These are phyloP conservation scores for Spicauda simplicius DNA, from an alignment of 2,888 invertebrate genomes.

Conservation along the genomic window DNA sequence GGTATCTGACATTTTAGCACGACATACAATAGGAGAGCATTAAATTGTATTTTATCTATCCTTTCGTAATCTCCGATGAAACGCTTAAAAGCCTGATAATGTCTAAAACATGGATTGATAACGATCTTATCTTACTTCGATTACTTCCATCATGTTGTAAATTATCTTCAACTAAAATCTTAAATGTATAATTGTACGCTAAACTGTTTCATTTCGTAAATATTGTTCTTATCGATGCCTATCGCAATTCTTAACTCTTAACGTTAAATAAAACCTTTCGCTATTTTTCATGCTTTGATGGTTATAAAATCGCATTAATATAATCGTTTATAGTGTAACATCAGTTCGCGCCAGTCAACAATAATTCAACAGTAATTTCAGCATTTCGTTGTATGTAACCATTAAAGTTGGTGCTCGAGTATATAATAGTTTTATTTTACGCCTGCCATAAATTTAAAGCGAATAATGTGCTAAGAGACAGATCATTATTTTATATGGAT, in stretches of 20 bases:
- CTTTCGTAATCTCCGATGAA: conserved; percentile 7
- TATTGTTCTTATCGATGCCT: background rate
- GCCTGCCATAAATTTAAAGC: conserved; percentile 53
- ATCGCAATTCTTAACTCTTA: background rate
- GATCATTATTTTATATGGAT: conserved; percentile 75
- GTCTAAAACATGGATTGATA: conserved; percentile 17
- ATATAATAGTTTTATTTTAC: conserved; percentile 50
- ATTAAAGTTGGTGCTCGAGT: conserved; percentile 23
- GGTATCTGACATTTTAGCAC: background rate
- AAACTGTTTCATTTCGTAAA: conserved; percentile 1
- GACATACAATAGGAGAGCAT: background rate
- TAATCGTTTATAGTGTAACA: conserved; percentile 10
- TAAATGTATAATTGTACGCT: conserved; percentile 11
- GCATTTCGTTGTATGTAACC: conserved; percentile 35
- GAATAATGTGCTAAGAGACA: conserved; percentile 64
- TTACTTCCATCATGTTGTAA: conserved; percentile 11
- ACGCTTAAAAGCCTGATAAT: conserved; percentile 11
- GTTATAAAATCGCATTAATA: conserved; percentile 15
- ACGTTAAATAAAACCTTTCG: background rate
- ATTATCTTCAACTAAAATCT: conserved; percentile 14
- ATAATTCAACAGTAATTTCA: conserved; percentile 57
- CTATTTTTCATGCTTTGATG: conserved; percentile 8
- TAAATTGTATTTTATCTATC: conserved; percentile 3
- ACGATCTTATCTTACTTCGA: conserved; percentile 13
- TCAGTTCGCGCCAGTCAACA: conserved; percentile 22